Conservation (phyloP, 1,140 invertebrate species). For the Drosophila kohkoa region DNA sequence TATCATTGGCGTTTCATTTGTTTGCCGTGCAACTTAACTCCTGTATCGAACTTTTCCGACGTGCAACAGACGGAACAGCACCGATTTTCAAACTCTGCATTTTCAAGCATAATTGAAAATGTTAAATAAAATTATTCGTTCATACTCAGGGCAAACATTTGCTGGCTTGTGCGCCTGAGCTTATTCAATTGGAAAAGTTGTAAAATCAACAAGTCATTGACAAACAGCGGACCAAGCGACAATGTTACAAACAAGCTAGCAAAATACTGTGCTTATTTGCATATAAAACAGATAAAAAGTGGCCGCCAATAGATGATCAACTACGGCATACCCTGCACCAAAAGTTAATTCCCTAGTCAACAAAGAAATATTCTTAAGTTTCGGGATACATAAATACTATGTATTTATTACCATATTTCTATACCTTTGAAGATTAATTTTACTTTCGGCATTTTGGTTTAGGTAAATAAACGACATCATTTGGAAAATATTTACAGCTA, state of each 20-base stretch:
- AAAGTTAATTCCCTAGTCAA: background rate
- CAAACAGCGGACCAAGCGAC: conserved; percentile 62
- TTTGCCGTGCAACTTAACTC: conserved; percentile 24
- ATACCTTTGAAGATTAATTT: no score
- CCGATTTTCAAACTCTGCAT: conserved; percentile 33
- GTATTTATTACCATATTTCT: no score
- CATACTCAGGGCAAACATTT: conserved; percentile 38
- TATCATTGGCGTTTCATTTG: conserved; percentile 39
- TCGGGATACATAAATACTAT: no score
- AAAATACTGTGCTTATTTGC: conserved; percentile 77
- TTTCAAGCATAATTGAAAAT: conserved; percentile 64
- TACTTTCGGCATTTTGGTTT: background rate
- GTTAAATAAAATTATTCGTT: conserved; percentile 27
- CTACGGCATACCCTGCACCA: conserved; percentile 3
- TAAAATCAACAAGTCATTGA: conserved; percentile 82
- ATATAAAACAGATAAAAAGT: conserved; percentile 46
- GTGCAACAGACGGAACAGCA: conserved; percentile 32
- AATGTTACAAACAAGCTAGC: conserved; percentile 58
- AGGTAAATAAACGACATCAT: background rate
- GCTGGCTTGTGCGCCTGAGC: conserved; percentile 30
- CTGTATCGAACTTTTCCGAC: conserved; percentile 19
- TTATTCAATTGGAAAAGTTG: conserved; percentile 77
- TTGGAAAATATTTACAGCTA: background rate
- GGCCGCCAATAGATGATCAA: background rate
- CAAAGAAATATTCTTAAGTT: background rate